These are phyloP conservation scores for Arenaria interpres DNA, from an alignment of 2,113 vertebrate genomes.

Conservation along the genomic window DNA sequence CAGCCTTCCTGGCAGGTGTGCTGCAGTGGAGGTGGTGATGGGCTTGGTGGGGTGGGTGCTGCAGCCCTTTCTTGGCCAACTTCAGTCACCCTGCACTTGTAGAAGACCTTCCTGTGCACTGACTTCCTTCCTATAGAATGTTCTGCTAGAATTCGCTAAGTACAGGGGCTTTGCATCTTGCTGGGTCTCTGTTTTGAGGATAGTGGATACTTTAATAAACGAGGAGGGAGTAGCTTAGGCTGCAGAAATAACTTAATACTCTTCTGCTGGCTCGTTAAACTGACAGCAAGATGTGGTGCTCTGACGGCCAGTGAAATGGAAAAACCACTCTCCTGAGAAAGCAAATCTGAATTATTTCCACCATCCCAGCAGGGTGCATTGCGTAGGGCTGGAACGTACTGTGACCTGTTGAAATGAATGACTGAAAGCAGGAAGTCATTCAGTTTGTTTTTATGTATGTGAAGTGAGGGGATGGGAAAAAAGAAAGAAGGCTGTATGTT, in stretches of 20 bases:
- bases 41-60: background rate
- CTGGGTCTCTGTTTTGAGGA: background rate
- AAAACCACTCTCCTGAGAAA: background rate
- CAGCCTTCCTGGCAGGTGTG: background rate
- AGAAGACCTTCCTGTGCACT: background rate
- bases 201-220: background rate
- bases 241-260: background rate
- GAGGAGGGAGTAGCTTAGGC: background rate
- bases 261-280: background rate
- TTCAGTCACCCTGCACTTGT: background rate
- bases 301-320: background rate
- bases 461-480: background rate
- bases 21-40: background rate
- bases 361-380: background rate
- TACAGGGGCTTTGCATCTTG: background rate
- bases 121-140: background rate
- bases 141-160: background rate
- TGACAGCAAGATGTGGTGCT: background rate
- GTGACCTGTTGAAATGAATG: background rate
- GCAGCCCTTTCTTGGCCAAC: background rate
- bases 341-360: background rate
- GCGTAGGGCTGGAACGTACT: fast-evolving
- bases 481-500: background rate
- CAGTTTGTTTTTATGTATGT: background rate
- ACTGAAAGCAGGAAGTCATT: background rate